Evolutionary conservation across 2,113 vertebrate species (phyloP).

Genomic region (Anolis sagrei): DNA sequence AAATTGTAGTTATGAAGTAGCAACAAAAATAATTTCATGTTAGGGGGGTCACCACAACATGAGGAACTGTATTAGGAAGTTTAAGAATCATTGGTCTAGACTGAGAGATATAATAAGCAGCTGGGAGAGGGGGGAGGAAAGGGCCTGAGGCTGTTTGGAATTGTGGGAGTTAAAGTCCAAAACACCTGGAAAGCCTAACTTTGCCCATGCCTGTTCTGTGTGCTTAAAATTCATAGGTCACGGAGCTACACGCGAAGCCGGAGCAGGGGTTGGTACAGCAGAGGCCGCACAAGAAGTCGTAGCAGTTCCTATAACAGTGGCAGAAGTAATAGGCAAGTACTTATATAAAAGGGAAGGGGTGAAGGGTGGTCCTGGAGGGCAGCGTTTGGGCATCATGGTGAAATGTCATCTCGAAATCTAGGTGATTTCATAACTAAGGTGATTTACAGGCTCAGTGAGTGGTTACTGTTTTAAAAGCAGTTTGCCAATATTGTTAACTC

Average conservation of each 20-base stretch:
- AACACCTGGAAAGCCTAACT: too few relatives aligned
- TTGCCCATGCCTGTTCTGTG: fast-evolving
- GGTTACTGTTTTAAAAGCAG: not conserved
- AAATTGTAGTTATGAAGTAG: too few relatives aligned
- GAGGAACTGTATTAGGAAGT: too few relatives aligned
- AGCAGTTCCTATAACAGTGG: conserved; percentile 91
- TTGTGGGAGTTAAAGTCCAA: too few relatives aligned
- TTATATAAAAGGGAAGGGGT: not conserved
- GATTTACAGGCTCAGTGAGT: not conserved
- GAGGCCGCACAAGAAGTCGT: conserved; percentile 82
- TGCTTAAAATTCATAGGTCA: conserved; percentile 63
- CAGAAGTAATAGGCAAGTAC: conserved; percentile 82
- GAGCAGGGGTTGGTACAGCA: conserved; percentile 83
- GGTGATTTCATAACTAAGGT: not conserved
- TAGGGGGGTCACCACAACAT: too few relatives aligned
- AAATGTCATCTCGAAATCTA: not conserved
- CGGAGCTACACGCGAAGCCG: conserved; percentile 91
- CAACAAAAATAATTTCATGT: too few relatives aligned
- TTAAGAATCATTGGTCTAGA: too few relatives aligned
- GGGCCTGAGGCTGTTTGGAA: too few relatives aligned
- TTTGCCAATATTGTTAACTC: not conserved
- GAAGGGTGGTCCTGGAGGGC: not conserved
- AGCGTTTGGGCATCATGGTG: not conserved
- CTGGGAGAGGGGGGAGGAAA: too few relatives aligned
- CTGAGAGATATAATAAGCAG: too few relatives aligned